These are phyloP conservation scores for Scaptomyza montana DNA, from an alignment of 1,140 invertebrate species.

Conservation along the genomic window DNA sequence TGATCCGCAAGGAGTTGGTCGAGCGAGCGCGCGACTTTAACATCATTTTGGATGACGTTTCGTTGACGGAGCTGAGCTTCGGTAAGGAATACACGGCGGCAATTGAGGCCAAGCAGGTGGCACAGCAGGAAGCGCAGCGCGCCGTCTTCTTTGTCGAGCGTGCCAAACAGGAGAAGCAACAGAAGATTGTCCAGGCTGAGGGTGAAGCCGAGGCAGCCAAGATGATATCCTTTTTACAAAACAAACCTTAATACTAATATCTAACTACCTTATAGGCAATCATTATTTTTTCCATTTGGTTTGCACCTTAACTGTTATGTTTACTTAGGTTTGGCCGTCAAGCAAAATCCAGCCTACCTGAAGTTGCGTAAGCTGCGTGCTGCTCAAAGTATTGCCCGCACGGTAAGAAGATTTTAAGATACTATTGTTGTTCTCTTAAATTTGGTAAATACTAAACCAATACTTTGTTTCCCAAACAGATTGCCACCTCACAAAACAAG, in stretches of 20 bases:
- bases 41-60: slow-evolving; percentile 99
- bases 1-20: slow-evolving; percentile 96
- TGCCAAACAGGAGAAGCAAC: slow-evolving; percentile 98
- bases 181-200: slow-evolving; percentile 99
- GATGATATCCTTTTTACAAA: slow-evolving; percentile 93
- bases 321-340: slow-evolving; percentile 97
- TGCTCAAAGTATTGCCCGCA: slow-evolving; percentile 98
- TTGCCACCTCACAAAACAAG: slow-evolving; percentile 96
- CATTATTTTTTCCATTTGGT: slow-evolving; percentile 40
- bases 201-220: slow-evolving; percentile 99
- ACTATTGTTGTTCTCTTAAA: neutral
- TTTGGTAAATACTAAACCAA: neutral
- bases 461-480: slow-evolving; percentile 85
- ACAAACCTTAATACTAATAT: neutral
- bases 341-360: slow-evolving; percentile 97
- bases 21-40: slow-evolving; percentile 99
- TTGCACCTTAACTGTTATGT: slow-evolving; percentile 88
- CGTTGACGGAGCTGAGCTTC: slow-evolving; percentile 99
- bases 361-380: slow-evolving; percentile 99
- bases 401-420: slow-evolving; percentile 87
- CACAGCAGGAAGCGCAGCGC: slow-evolving; percentile 99
- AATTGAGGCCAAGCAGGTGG: slow-evolving; percentile 99
- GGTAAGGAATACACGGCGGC: slow-evolving; percentile 99
- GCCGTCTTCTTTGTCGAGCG: slow-evolving; percentile 99
- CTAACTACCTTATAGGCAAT: neutral